Evolutionary conservation across 2,797 vertebrate genomes (phyloP).

Genomic region (Potorous gilbertii): DNA sequence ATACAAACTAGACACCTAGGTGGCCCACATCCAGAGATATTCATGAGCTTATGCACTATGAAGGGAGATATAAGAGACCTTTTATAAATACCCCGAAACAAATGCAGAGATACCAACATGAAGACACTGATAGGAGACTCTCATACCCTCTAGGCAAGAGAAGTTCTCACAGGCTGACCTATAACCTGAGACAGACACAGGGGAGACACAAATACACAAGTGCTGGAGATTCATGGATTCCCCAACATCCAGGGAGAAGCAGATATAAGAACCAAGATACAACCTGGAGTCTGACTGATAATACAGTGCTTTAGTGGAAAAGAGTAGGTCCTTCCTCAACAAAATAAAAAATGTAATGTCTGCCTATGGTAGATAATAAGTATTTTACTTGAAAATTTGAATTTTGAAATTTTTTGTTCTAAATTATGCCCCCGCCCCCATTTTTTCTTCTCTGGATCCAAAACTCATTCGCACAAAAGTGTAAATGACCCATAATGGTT

Average conservation of each 20-base stretch:
- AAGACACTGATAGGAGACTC: not conserved
- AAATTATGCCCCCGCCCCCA: not conserved
- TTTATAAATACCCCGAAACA: not conserved
- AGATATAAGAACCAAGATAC: not conserved
- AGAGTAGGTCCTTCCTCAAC: not conserved
- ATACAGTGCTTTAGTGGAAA: not conserved
- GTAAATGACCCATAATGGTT: not conserved
- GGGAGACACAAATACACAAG: not conserved
- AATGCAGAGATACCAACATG: not conserved
- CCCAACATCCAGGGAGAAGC: not conserved
- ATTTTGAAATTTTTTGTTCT: not conserved
- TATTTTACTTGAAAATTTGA: not conserved
- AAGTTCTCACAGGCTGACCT: not conserved
- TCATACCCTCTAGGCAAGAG: not conserved
- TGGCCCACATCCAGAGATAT: not conserved
- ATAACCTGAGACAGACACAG: not conserved
- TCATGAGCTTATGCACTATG: too few species aligned
- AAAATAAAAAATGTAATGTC: not conserved
- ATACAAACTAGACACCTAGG: not conserved
- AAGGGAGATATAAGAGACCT: not conserved
- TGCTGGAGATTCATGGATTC: not conserved
- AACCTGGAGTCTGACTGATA: not conserved
- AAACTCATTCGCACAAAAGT: not conserved
- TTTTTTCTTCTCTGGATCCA: not conserved
- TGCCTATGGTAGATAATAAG: not conserved